phyloP scores from a whole-genome alignment of 2,797 vertebrate species.

The Craterocephalus amniculus region DNA sequence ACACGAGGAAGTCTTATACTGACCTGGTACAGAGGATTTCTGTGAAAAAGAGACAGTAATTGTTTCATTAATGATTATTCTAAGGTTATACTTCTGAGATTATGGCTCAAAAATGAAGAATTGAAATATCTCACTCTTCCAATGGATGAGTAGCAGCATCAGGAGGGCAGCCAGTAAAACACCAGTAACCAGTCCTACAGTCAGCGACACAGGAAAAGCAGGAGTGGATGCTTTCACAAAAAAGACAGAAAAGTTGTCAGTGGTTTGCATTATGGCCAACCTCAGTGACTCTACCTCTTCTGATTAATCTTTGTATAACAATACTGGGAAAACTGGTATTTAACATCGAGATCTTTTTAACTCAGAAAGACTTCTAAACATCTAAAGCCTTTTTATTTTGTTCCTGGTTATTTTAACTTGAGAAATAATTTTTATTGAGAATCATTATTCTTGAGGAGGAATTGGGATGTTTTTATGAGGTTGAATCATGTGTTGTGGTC shows the following conservation, averaged over 20 bases:
- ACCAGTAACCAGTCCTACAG: background rate
- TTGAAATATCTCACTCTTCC: background rate
- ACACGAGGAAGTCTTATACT: too few species aligned
- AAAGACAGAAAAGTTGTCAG: accelerated
- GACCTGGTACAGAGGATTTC: conserved; percentile 18
- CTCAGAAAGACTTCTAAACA: too few species aligned
- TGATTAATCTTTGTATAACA: background rate
- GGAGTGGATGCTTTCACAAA: accelerated
- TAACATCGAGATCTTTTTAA: too few species aligned
- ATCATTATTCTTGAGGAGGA: too few species aligned
- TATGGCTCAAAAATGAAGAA: too few species aligned
- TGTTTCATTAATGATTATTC: background rate
- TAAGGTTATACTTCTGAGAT: too few species aligned
- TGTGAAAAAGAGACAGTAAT: background rate
- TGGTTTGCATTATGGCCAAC: background rate
- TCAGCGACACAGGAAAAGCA: accelerated
- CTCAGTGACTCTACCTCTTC: background rate
- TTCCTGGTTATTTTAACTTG: too few species aligned
- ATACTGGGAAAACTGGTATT: background rate
- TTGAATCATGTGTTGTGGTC: too few species aligned
- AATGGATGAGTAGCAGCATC: background rate
- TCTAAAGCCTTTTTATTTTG: too few species aligned
- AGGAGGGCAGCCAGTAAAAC: background rate
- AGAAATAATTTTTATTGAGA: too few species aligned
- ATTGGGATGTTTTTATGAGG: too few species aligned